A percentile compares a stretch with the other conserved stretches of the same genome.
These are phyloP conservation scores for Notocelia uddmanniana DNA, from an alignment of 2,888 invertebrate genomes.

Conservation along the genomic window DNA sequence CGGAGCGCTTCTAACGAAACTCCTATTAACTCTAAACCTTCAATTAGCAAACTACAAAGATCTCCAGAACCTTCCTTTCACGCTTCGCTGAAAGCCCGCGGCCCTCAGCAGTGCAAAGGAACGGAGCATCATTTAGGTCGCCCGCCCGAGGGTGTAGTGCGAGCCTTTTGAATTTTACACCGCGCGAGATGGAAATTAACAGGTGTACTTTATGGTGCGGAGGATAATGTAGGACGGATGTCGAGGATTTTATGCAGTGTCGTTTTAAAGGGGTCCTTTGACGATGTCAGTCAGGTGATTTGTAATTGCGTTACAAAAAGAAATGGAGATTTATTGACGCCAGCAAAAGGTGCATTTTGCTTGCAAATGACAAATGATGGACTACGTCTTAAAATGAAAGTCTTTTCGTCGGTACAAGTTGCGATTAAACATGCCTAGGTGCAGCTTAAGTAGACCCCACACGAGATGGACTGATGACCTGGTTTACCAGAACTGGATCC, in stretches of 20 bases:
- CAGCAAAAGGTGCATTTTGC: no score
- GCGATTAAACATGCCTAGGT: no score
- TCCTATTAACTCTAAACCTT: neutral
- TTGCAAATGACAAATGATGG: no score
- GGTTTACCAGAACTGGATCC: no score
- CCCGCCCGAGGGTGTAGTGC: conserved; percentile 50
- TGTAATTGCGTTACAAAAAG: no score
- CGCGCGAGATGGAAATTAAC: conserved; percentile 24
- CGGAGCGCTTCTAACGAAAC: no score
- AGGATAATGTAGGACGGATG: conserved; percentile 7
- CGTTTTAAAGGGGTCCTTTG: neutral
- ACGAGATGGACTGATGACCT: no score
- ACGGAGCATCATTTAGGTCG: conserved; percentile 66
- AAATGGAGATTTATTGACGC: no score
- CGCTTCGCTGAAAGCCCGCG: conserved; percentile 48
- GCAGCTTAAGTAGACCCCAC: no score
- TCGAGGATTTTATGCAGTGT: neutral
- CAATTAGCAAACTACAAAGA: conserved; percentile 2
- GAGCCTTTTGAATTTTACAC: conserved; percentile 44
- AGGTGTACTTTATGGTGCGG: conserved; percentile 4
- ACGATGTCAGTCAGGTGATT: no score
- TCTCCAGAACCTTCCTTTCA: conserved; percentile 25
- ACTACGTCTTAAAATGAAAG: no score
- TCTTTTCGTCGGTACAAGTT: no score
- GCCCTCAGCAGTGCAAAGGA: conserved; percentile 61